These are phyloP conservation scores for Tortrix viridana DNA, from an alignment of 2,888 invertebrate genomes.

Conservation along the genomic window DNA sequence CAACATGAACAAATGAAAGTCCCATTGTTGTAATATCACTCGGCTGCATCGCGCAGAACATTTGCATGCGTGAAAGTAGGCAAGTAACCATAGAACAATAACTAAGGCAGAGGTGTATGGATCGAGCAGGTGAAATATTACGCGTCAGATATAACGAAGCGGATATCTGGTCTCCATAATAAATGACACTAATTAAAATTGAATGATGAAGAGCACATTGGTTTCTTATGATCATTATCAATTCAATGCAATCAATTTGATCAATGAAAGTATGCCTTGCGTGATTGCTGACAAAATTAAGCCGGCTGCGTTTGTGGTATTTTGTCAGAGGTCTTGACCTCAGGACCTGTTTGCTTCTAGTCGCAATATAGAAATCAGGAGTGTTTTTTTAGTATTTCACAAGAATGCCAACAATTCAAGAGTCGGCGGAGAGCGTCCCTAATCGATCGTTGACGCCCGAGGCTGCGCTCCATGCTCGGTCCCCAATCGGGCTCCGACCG, in stretches of 20 bases:
- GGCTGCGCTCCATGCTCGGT: constrained; percentile 1
- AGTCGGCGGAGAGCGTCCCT: constrained; percentile 49
- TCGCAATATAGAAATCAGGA: constrained; percentile 54
- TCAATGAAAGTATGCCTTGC: constrained; percentile 26
- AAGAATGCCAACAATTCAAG: constrained; percentile 41
- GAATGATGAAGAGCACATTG: constrained; percentile 28
- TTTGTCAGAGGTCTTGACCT: constrained; percentile 36
- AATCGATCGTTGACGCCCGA: constrained; percentile 50
- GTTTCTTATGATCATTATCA: constrained; percentile 33
- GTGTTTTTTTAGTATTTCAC: constrained; percentile 51
- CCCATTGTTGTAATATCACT: constrained; percentile 49
- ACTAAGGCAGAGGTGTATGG: constrained; percentile 32
- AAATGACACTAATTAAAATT: constrained; percentile 37
- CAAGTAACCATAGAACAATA: constrained; percentile 49
- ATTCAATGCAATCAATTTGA: constrained; percentile 34
- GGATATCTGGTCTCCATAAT: constrained; percentile 34
- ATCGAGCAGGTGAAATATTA: constrained; percentile 38
- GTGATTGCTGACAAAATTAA: constrained; percentile 13
- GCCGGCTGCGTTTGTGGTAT: constrained; percentile 23
- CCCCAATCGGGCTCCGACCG: constrained; percentile 15
- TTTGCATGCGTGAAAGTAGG: constrained; percentile 49
- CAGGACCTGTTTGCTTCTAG: constrained; percentile 38
- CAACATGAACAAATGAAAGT: constrained; percentile 42
- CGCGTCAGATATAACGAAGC: constrained; percentile 35
- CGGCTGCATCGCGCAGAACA: constrained; percentile 43